Evolutionary conservation across 2,888 invertebrate genomes (phyloP).

Genomic region (Ptychoptera albimana): DNA sequence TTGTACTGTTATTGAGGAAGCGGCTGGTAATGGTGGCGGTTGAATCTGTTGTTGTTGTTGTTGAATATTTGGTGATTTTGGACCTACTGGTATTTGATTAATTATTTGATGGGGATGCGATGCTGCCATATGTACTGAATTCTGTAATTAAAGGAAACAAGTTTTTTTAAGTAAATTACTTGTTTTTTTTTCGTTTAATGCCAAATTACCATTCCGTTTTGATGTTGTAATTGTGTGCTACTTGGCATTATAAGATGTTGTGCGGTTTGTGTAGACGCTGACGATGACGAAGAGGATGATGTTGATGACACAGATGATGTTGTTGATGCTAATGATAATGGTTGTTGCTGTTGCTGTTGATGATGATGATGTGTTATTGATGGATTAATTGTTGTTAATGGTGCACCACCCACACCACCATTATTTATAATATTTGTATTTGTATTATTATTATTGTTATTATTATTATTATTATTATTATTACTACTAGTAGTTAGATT

Average conservation of each 20-base stretch:
- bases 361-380: constrained; percentile 9
- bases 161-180: no score
- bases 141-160: no score
- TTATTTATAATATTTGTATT: no score
- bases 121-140: neutral
- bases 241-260: no score
- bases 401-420: no score
- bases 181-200: no score
- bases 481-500: constrained; percentile 4
- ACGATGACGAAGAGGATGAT: neutral
- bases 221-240: no score
- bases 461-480: no score
- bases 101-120: constrained; percentile 1
- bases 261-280: neutral
- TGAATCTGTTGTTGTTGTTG: constrained; percentile 26
- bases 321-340: constrained; percentile 18
- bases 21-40: neutral
- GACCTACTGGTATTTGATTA: constrained; percentile 4
- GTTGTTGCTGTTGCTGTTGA: constrained; percentile 18
- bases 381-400: neutral
- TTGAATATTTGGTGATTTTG: constrained; percentile 10
- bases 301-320: constrained; percentile 15
- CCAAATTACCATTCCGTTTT: no score
- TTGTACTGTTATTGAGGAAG: constrained; percentile 12
- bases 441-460: no score